These are phyloP conservation scores for Plebejus argus DNA, from an alignment of 2,888 invertebrate species.

Conservation along the genomic window DNA sequence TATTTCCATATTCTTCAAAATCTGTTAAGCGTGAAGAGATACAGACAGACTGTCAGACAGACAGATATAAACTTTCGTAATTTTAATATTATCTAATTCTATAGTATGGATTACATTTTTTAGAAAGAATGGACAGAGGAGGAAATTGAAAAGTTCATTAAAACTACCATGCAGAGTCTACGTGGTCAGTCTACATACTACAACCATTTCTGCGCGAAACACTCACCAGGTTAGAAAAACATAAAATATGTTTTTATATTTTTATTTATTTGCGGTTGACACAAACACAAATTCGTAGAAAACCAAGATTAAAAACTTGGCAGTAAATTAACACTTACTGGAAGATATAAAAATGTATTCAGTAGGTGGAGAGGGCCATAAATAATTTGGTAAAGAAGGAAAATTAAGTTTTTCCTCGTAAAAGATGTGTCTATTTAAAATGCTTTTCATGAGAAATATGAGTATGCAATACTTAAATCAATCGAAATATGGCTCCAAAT, in stretches of 20 bases:
- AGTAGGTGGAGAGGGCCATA: not conserved
- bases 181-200: slow-evolving; percentile 72
- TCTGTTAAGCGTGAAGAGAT: too few species aligned
- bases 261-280: not conserved
- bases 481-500: not conserved
- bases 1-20: too few species aligned
- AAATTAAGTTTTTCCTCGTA: slow-evolving; percentile 16
- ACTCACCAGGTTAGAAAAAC: slow-evolving; percentile 51
- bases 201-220: slow-evolving; percentile 67
- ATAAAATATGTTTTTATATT: not conserved
- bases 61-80: too few species aligned
- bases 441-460: not conserved
- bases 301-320: not conserved
- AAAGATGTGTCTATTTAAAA: not conserved
- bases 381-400: not conserved
- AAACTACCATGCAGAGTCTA: slow-evolving; percentile 63
- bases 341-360: not conserved
- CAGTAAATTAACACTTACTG: not conserved
- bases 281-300: not conserved
- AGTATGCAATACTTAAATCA: not conserved
- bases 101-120: not conserved
- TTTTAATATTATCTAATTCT: too few species aligned
- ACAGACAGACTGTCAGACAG: too few species aligned
- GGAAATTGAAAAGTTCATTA: slow-evolving; percentile 64
- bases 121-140: slow-evolving; percentile 70